Percentiles rank a stretch among this genome's conserved stretches.
phyloP scores from a whole-genome alignment of 2,797 vertebrate species.

The Macropodus opercularis region DNA sequence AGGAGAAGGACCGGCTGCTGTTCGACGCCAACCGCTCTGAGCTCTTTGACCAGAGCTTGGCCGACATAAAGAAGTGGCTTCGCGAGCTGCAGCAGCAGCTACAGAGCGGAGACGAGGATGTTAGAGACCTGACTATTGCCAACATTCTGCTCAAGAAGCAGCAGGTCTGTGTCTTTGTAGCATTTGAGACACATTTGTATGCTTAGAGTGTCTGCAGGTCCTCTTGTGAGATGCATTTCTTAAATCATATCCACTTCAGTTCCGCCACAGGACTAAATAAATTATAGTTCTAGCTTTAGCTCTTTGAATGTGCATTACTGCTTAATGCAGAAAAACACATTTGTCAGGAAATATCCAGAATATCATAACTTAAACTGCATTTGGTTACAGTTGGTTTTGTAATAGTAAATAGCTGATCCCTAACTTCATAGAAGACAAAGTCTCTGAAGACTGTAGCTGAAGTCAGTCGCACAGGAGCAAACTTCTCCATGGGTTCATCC shows the following conservation, averaged over 20 bases:
- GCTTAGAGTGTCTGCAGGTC: neutral
- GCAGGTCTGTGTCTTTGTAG: conserved; percentile 77
- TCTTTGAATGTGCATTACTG: conserved; percentile 4
- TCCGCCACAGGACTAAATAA: conserved; percentile 3
- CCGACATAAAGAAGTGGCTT: conserved; percentile 90
- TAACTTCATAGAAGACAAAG: conserved; percentile 3
- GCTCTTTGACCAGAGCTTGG: conserved; percentile 87
- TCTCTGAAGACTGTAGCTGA: conserved; percentile 19
- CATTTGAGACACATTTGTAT: neutral
- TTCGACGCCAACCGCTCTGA: conserved; percentile 92
- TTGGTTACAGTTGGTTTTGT: neutral
- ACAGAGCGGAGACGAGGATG: conserved; percentile 82
- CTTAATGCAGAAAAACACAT: neutral
- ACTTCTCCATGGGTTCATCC: conserved; percentile 9
- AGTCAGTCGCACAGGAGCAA: conserved; percentile 7
- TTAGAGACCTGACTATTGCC: conserved; percentile 92
- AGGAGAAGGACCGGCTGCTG: conserved; percentile 88
- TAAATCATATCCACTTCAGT: conserved; percentile 6
- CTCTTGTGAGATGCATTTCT: neutral
- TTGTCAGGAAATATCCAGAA: conserved; percentile 1
- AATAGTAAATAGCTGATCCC: conserved; percentile 2
- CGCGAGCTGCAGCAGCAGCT: conserved; percentile 87
- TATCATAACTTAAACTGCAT: neutral
- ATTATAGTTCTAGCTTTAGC: conserved; percentile 4
- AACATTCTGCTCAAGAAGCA: conserved; percentile 94